Base-by-base conservation (phyloP, 2,113 vertebrate genomes). In the Nerophis ophidion region DNA sequence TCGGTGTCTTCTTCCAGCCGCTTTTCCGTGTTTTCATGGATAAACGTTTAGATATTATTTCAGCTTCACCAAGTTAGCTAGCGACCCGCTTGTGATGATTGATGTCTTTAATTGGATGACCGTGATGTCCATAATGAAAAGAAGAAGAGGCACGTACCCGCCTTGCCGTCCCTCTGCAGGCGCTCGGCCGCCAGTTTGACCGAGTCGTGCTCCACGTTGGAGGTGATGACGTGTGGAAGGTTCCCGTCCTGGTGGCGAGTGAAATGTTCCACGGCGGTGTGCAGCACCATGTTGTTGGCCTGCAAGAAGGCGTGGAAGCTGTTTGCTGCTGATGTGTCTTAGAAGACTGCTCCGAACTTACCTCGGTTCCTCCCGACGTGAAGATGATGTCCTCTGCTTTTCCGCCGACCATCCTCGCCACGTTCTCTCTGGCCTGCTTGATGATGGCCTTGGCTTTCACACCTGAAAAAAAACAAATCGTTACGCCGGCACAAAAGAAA, bases 361-460 rank as follows among this genome's bases (percentile, higher is more conserved):
- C 97, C 93, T 99, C 96, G 0, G 96, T 99, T 77, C 97, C 97
- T 12, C 97, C 96, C 0, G 97, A 99, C 2, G 92, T 96, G 70
- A 99, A 98, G 80, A 99, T 15, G 0, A 98, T 90, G 70, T 98
- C 94, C 15, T 89, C 87, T 0, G 91, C 76, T 51, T 70, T 82
- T 14, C 90, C 94, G 1, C 91, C 91, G 6, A 99, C 72, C 95
- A 99, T 93, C 73, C 68, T 89, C 0, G 93, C 94, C 45, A 99
- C 71, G 51, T 73, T 90, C 33, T 90, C 90, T 75, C 97, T 92
- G 5, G 95, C 91, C 0, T 83, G 53, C 48, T 64, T 45, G 13
- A 98, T 91, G 1, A 93, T 75, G 3, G 90, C 86, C 79, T 92
- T 96, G 0, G 95, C 94, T 52, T 90, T 98, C 56, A 66, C 80